Conservation (phyloP, 2,888 invertebrate genomes). For the Drosophila birchii region DNA sequence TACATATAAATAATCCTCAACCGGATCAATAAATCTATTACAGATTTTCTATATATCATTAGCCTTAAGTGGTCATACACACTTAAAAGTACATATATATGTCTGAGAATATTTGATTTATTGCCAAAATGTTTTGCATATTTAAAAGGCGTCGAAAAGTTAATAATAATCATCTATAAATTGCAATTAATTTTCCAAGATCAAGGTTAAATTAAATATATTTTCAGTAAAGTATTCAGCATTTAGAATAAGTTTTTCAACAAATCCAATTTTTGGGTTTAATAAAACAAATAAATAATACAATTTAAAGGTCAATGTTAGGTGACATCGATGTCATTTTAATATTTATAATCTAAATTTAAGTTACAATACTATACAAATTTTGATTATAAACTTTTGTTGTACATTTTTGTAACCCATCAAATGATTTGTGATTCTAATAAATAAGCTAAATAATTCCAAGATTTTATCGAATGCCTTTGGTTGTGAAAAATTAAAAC, state of each 20-base stretch:
- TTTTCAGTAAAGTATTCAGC: neutral
- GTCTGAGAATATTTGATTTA: neutral
- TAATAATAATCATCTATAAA: neutral
- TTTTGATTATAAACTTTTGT: neutral
- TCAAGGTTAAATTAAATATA: neutral
- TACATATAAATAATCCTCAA: neutral
- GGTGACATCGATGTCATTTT: neutral
- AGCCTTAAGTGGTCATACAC: neutral
- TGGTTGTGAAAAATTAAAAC: neutral
- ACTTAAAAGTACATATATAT: neutral
- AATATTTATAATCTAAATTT: neutral
- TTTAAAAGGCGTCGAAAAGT: neutral
- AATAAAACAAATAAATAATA: no score
- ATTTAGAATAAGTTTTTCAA: neutral
- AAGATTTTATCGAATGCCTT: neutral
- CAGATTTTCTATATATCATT: neutral
- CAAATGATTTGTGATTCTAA: neutral
- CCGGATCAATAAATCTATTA: neutral
- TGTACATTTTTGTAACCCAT: neutral
- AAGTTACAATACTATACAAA: neutral
- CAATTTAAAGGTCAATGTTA: neutral
- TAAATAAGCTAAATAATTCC: neutral
- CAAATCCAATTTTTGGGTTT: no score
- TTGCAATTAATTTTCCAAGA: neutral
- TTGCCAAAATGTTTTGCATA: slow-evolving; percentile 1